Evolutionary conservation across 2,888 invertebrate genomes (phyloP).

Genomic region (Ophioninae sp.): DNA sequence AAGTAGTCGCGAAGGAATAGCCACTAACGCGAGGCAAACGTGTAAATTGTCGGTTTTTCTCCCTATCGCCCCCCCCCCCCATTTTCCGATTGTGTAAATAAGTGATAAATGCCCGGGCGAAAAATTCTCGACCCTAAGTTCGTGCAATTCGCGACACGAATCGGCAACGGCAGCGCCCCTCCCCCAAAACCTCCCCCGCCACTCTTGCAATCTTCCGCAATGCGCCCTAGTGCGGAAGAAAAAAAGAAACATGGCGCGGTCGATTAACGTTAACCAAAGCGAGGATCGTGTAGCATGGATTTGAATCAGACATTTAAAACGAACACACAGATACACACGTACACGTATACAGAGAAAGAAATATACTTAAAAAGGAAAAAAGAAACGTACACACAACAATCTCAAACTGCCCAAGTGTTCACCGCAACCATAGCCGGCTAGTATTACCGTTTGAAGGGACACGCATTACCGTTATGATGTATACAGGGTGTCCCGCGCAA

Average conservation of each 20-base stretch:
- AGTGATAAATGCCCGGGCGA: slow-evolving; percentile 43
- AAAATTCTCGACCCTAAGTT: slow-evolving; percentile 19
- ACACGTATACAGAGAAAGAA: not conserved
- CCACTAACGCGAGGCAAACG: slow-evolving; percentile 38
- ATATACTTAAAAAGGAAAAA: slow-evolving; percentile 19
- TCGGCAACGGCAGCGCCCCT: not conserved
- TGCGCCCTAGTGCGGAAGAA: not conserved
- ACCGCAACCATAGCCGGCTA: slow-evolving; percentile 73
- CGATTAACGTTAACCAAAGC: slow-evolving; percentile 45
- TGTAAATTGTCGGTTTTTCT: slow-evolving; percentile 54
- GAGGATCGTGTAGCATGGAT: slow-evolving; percentile 25
- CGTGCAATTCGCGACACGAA: slow-evolving; percentile 46
- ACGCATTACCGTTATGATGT: slow-evolving; percentile 43
- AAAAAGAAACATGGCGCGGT: slow-evolving; percentile 9
- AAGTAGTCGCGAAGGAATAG: not conserved
- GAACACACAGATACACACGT: not conserved
- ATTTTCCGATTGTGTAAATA: slow-evolving; percentile 51
- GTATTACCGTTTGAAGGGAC: slow-evolving; percentile 73
- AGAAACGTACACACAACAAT: not conserved
- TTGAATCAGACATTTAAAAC: not conserved
- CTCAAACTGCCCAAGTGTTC: slow-evolving; percentile 80
- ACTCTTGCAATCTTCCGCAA: not conserved
- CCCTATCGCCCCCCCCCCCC: not conserved
- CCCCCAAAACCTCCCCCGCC: not conserved
- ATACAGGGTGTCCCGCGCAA: not conserved